Evolutionary conservation across 2,888 invertebrate species (phyloP).

Genomic region (Dysmachus trigonus): DNA sequence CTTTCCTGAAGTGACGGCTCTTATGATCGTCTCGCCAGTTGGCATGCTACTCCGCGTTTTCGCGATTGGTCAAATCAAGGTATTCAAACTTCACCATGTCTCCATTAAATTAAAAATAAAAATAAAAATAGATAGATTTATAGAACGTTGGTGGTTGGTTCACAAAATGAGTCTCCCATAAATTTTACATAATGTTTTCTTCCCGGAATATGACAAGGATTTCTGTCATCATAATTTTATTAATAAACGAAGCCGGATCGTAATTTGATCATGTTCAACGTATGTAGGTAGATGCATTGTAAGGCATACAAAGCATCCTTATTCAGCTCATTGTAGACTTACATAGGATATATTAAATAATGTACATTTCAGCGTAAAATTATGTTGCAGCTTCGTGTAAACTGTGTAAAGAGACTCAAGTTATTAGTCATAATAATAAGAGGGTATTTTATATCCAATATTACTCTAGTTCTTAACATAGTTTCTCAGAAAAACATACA

Average conservation of each 20-base stretch:
- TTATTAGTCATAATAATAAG: no score
- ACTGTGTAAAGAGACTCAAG: no score
- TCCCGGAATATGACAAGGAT: not conserved
- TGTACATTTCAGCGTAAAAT: no score
- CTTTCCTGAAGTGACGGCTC: not conserved
- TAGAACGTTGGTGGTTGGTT: not conserved
- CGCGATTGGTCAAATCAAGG: not conserved
- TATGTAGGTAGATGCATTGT: not conserved
- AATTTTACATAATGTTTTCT: not conserved
- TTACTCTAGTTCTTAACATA: no score
- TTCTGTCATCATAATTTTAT: not conserved
- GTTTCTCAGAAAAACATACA: no score
- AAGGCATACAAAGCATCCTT: not conserved
- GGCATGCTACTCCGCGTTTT: not conserved
- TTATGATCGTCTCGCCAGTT: not conserved
- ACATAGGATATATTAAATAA: no score
- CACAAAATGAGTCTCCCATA: not conserved
- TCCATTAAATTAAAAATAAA: not conserved
- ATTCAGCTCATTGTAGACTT: no score
- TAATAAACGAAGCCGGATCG: not conserved
- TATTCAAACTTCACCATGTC: not conserved
- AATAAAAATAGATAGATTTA: not conserved
- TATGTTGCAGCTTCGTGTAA: no score
- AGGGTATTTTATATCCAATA: no score
- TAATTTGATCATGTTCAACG: not conserved